Evolutionary conservation across 2,888 invertebrate genomes (phyloP).

Genomic region (Pecten maximus): DNA sequence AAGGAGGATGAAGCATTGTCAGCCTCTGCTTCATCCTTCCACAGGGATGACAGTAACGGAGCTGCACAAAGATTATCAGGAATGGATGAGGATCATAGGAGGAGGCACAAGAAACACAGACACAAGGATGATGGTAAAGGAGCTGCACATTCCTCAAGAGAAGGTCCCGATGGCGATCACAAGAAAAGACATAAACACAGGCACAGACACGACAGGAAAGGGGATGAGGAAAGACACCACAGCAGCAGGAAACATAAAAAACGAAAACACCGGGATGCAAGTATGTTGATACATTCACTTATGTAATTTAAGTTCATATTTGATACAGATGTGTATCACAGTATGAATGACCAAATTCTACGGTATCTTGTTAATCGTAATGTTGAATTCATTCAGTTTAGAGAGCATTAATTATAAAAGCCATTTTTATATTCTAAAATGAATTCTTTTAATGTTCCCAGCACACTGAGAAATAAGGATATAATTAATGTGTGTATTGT

Average conservation of each 20-base stretch:
- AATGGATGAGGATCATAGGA: not conserved
- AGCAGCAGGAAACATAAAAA: slow-evolving; percentile 69
- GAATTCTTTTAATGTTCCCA: too few relatives aligned
- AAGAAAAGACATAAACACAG: not conserved
- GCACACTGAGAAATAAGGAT: too few relatives aligned
- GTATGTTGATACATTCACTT: slow-evolving; percentile 47
- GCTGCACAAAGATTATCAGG: slow-evolving; percentile 38
- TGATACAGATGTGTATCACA: too few relatives aligned
- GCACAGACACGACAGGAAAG: slow-evolving; percentile 21
- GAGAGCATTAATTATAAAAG: too few relatives aligned
- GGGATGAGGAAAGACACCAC: slow-evolving; percentile 46
- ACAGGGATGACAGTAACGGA: slow-evolving; percentile 10
- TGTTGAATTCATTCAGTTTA: too few relatives aligned
- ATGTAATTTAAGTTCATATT: too few relatives aligned
- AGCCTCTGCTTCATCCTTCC: not conserved
- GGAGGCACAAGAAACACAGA: not conserved
- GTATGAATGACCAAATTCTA: too few relatives aligned
- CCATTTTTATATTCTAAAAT: too few relatives aligned
- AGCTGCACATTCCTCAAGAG: slow-evolving; percentile 33
- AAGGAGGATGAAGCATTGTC: not conserved
- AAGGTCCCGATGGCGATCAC: not conserved
- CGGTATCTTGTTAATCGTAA: too few relatives aligned
- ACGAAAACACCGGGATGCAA: slow-evolving; percentile 55
- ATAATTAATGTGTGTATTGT: too few relatives aligned
- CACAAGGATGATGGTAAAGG: slow-evolving; percentile 33